These are phyloP conservation scores for Hirtodrosophila cameraria DNA, from an alignment of 2,888 invertebrate species.

Conservation along the genomic window DNA sequence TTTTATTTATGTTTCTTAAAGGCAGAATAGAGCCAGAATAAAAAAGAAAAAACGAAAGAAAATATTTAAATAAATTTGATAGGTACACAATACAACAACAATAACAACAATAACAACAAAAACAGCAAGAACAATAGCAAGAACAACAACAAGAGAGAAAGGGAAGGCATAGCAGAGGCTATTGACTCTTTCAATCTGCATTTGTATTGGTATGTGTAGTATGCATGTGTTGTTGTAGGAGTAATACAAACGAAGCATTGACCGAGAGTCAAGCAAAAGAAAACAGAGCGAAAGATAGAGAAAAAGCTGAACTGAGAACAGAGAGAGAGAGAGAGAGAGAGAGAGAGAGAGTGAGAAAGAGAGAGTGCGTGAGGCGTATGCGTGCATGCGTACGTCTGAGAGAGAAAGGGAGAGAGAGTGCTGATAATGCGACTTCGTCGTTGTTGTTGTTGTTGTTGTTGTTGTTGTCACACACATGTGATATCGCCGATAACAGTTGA, in stretches of 20 bases:
- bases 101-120: conserved; percentile 13
- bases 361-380: conserved; percentile 21
- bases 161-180: conserved; percentile 55
- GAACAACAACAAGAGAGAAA: conserved; percentile 4
- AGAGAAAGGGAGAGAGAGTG: neutral
- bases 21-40: neutral
- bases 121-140: too few relatives aligned
- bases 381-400: conserved; percentile 5
- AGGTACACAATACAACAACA: conserved; percentile 49
- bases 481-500: conserved; percentile 72
- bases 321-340: neutral
- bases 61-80: conserved; percentile 76
- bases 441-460: too few relatives aligned
- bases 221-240: conserved; percentile 36
- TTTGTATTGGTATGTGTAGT: conserved; percentile 29
- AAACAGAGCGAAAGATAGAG: conserved; percentile 43
- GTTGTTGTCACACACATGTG: conserved; percentile 43
- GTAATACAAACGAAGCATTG: conserved; percentile 67
- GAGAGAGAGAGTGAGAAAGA: neutral
- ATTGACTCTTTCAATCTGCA: conserved; percentile 56
- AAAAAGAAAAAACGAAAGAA: conserved; percentile 28
- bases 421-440: conserved; percentile 72
- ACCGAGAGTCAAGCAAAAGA: conserved; percentile 69
- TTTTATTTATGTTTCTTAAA: conserved; percentile 17
- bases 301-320: conserved; percentile 20